phyloP scores from a whole-genome alignment of 1,140 invertebrate genomes.

The Drosophila subobscura region DNA sequence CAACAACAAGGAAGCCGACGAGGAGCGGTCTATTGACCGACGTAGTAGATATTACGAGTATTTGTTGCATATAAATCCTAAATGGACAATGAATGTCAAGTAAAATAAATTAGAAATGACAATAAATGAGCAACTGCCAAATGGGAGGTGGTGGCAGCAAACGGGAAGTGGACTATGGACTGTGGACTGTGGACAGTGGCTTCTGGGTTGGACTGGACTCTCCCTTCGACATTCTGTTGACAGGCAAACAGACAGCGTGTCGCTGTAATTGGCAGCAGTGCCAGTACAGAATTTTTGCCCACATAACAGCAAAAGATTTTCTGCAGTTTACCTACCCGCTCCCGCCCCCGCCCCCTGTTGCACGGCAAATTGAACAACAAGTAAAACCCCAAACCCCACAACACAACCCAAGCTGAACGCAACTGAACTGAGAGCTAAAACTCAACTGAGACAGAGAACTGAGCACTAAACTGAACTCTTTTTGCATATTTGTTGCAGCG shows the following conservation, averaged over 20 bases:
- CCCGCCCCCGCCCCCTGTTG: slow-evolving; percentile 3
- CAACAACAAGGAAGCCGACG: slow-evolving; percentile 26
- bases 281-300: slow-evolving; percentile 1
- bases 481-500: slow-evolving; percentile 75
- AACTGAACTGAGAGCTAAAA: slow-evolving; percentile 20
- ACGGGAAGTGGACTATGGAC: too few relatives aligned
- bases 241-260: slow-evolving; percentile 61
- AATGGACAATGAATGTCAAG: slow-evolving; percentile 80
- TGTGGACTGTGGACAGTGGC: background rate
- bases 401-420: slow-evolving; percentile 25
- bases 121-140: slow-evolving; percentile 78
- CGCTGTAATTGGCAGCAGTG: slow-evolving; percentile 64
- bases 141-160: slow-evolving; percentile 2
- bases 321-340: background rate
- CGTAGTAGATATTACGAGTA: slow-evolving; percentile 17
- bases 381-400: slow-evolving; percentile 8
- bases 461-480: slow-evolving; percentile 34
- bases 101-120: slow-evolving; percentile 80
- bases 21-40: slow-evolving; percentile 9
- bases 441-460: too few relatives aligned
- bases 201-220: slow-evolving; percentile 4
- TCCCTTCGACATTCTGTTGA: slow-evolving; percentile 45
- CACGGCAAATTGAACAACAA: slow-evolving; percentile 59
- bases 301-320: slow-evolving; percentile 26
- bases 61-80: slow-evolving; percentile 77